Evolutionary conservation across 2,113 vertebrate genomes (phyloP), one percentile per base, ranked within the genome.

Genomic region (Helogale parvula): DNA sequence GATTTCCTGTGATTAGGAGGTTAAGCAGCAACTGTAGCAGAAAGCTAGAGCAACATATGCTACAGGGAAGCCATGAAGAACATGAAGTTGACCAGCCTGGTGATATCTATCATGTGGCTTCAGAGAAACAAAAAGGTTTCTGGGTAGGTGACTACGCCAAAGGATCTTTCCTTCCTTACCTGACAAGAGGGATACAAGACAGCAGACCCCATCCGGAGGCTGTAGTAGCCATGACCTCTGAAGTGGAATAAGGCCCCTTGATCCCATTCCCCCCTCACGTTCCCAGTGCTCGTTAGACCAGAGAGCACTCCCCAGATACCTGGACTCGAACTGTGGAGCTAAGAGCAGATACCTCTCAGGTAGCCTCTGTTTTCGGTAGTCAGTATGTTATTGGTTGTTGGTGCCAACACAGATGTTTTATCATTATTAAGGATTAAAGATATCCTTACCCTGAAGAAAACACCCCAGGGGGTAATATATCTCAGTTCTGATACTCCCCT

Each of bases 401-500:
- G n/a, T 91, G n/a, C 25, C 47, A 92, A n/a, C 85, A 27, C 79
- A 86, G 41, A 45, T 89, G 82, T 31, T 90, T 80, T 41, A 57
- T 60, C 77, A 91, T 91, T 85, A 91, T 84, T 35, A 79, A 63
- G 57, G 60, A 89, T 72, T 90, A 80, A 77, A 94, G 82, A 74
- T 88, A 66, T 14, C 15, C 21, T 89, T 77, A 81, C 33, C 17
- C 52, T 63, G 35, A 94, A 92, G 79, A 50, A 90, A 94, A 92
- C 19, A 95, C 3, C 50, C 7, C 27, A 60, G 15, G 10, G 10
- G 52, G 41, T 52, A 76, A 50, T 16, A 3, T 57, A 84, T 35
- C 82, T 94, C 52, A 93, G 76, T 79, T 90, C 54, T 74, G 60
- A 72, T 80, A 84, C 11, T 76, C 16, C 9, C 31, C 27, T 77